A percentile compares a stretch with the other conserved stretches of the same genome.
These are phyloP conservation scores for Lepus timidus DNA, from an alignment of 2,113 vertebrate species.

Conservation along the genomic window DNA sequence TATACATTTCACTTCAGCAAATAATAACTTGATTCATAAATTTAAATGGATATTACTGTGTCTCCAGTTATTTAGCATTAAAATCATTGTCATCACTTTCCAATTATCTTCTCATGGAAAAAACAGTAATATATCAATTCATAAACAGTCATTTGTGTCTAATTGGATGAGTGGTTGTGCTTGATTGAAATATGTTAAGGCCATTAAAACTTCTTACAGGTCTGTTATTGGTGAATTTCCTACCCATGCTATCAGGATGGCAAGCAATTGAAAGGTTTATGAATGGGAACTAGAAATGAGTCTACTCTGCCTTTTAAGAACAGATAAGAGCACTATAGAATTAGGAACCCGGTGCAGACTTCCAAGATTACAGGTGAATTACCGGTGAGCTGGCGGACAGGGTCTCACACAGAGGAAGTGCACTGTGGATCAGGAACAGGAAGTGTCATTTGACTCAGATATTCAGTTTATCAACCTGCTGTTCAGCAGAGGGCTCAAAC, in stretches of 20 bases:
- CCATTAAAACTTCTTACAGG: neutral
- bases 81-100: slow-evolving; percentile 71
- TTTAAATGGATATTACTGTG: slow-evolving; percentile 60
- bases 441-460: neutral
- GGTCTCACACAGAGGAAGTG: neutral
- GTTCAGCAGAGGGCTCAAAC: neutral
- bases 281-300: neutral
- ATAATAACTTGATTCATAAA: slow-evolving; percentile 79
- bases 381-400: neutral
- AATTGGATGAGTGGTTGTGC: slow-evolving; percentile 69
- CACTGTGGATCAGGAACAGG: neutral
- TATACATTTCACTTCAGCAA: slow-evolving; percentile 67
- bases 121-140: slow-evolving; percentile 61
- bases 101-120: slow-evolving; percentile 72
- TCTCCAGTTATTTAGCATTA: slow-evolving; percentile 74
- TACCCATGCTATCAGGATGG: slow-evolving; percentile 19
- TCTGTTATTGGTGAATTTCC: neutral
- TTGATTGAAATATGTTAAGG: slow-evolving; percentile 61
- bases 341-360: neutral
- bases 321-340: neutral
- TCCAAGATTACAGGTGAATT: neutral
- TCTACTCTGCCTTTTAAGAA: neutral
- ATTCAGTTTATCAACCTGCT: neutral
- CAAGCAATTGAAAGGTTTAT: neutral
- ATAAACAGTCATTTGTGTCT: slow-evolving; percentile 72